phyloP scores from a whole-genome alignment of 1,140 invertebrate species.

The Forficula auricularia region DNA sequence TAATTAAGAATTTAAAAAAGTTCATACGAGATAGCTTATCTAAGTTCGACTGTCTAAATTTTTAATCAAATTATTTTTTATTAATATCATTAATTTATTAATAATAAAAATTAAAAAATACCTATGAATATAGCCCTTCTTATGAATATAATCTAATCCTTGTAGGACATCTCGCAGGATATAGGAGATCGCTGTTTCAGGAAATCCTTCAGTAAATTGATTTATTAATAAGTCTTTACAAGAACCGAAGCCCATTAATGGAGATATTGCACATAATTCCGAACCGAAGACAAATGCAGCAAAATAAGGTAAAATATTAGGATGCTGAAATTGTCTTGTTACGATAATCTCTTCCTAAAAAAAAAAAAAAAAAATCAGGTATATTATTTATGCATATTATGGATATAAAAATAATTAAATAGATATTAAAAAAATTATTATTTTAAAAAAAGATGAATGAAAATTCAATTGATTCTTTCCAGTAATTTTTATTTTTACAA shows the following conservation, averaged over 20 bases:
- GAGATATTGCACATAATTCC: slow-evolving; percentile 60
- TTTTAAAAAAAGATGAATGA: too few relatives aligned
- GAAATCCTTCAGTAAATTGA: slow-evolving; percentile 59
- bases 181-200: slow-evolving; percentile 60
- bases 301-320: slow-evolving; percentile 53
- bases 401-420: not conserved
- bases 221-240: slow-evolving; percentile 59
- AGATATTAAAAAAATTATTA: slow-evolving; percentile 5
- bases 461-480: too few relatives aligned
- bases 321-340: slow-evolving; percentile 53
- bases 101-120: slow-evolving; percentile 25
- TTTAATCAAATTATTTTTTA: too few relatives aligned
- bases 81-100: too few relatives aligned
- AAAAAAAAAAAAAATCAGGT: too few relatives aligned
- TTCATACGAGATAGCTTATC: too few relatives aligned
- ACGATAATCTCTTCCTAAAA: slow-evolving; percentile 56
- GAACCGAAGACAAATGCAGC: slow-evolving; percentile 52
- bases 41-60: too few relatives aligned
- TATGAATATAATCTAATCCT: slow-evolving; percentile 70
- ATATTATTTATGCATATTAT: slow-evolving; percentile 5
- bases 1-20: too few relatives aligned
- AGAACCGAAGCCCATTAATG: slow-evolving; percentile 64
- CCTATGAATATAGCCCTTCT: slow-evolving; percentile 71
- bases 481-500: too few relatives aligned
- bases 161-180: slow-evolving; percentile 60